Conservation (phyloP, 2,797 vertebrate genomes). For the Distichodus sexfasciatus region DNA sequence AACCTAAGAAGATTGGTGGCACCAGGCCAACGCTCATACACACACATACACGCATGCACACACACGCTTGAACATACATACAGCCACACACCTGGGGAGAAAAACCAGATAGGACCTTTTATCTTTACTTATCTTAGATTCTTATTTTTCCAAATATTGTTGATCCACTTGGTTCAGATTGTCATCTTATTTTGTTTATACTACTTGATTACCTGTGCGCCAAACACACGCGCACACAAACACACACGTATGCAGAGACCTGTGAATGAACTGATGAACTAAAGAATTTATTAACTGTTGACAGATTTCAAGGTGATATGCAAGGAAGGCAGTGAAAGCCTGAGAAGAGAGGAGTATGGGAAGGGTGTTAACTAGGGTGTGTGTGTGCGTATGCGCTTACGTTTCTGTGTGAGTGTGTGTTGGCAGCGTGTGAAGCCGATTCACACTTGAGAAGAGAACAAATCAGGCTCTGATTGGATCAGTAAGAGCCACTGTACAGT, state of each 20-base stretch:
- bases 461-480: constrained; percentile 37
- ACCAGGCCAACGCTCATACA: neutral
- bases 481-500: constrained; percentile 14
- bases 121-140: no score
- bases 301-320: constrained; percentile 51
- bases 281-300: constrained; percentile 53
- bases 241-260: constrained; percentile 11
- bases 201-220: no score
- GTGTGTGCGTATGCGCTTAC: neutral
- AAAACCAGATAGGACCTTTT: no score
- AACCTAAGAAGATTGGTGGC: no score
- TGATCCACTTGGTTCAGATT: no score
- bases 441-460: constrained; percentile 32
- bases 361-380: constrained; percentile 11
- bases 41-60: neutral
- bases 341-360: constrained; percentile 4
- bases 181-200: no score
- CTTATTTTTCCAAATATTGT: no score
- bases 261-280: constrained; percentile 40
- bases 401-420: neutral
- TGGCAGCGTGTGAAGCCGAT: constrained; percentile 12
- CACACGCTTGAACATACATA: neutral
- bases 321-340: constrained; percentile 37
- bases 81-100: no score
- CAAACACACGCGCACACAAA: neutral